Conservation (phyloP, 2,797 vertebrate genomes). For the Heterohyrax brucei region DNA sequence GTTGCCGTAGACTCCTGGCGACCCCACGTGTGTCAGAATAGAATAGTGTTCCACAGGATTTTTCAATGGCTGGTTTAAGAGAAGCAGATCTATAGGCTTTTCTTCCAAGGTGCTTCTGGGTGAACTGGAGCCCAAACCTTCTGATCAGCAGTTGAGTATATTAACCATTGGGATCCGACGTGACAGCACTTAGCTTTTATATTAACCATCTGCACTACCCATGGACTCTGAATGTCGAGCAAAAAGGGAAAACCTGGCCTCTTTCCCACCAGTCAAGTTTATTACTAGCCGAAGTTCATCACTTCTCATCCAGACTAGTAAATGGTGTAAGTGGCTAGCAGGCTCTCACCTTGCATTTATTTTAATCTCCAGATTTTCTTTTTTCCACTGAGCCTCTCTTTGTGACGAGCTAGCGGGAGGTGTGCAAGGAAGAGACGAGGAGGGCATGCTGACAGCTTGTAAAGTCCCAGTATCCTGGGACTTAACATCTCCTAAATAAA, state of each 20-base stretch:
- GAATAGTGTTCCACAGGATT: not conserved
- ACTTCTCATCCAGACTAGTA: not conserved
- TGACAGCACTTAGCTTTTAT: no score
- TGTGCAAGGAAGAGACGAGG: slow-evolving; percentile 54
- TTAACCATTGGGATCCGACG: not conserved
- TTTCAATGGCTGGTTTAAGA: not conserved
- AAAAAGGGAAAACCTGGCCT: not conserved
- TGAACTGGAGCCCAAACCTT: not conserved
- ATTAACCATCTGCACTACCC: not conserved
- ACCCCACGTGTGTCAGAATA: not conserved
- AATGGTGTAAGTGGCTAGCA: not conserved
- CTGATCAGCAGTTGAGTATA: not conserved
- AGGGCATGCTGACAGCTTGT: slow-evolving; percentile 15
- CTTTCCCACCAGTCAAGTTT: not conserved
- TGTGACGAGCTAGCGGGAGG: not conserved
- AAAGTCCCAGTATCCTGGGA: slow-evolving; percentile 82
- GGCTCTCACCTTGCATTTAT: slow-evolving; percentile 19
- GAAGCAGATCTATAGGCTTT: not conserved
- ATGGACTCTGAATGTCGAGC: not conserved
- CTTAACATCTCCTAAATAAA: slow-evolving; percentile 87
- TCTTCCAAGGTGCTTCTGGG: not conserved
- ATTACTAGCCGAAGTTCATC: not conserved
- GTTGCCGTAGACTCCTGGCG: not conserved
- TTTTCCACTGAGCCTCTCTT: slow-evolving; percentile 26
- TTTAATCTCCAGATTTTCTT: not conserved